These are phyloP conservation scores for Heliothis subflexa DNA, from an alignment of 1,140 invertebrate species.

Conservation along the genomic window DNA sequence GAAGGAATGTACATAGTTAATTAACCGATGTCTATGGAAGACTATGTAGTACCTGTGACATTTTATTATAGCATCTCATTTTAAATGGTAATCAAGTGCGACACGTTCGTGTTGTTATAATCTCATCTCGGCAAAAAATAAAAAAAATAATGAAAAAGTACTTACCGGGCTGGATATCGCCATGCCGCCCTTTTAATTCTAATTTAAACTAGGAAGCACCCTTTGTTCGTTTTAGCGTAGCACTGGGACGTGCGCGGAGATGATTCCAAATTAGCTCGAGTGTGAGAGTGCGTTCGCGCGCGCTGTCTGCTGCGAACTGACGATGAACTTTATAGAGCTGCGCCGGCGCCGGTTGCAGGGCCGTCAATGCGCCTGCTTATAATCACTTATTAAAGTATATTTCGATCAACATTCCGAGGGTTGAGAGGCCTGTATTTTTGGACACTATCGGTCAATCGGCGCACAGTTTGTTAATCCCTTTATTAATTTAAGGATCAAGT, in stretches of 20 bases:
- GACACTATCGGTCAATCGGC: constrained; percentile 65
- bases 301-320: constrained; percentile 77
- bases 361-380: constrained; percentile 66
- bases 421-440: constrained; percentile 75
- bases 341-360: constrained; percentile 66
- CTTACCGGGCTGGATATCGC: constrained; percentile 68
- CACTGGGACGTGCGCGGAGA: constrained; percentile 52
- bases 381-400: constrained; percentile 57
- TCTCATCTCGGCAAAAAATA: constrained; percentile 8
- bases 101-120: constrained; percentile 43
- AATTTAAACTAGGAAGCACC: constrained; percentile 74
- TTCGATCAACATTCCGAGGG: constrained; percentile 74
- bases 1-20: constrained; percentile 36
- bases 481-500: background rate
- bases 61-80: constrained; percentile 38
- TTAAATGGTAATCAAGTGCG: constrained; percentile 39
- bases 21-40: constrained; percentile 10
- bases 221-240: constrained; percentile 67
- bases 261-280: constrained; percentile 49
- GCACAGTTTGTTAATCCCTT: constrained; percentile 3
- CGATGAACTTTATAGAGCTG: constrained; percentile 70
- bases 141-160: constrained; percentile 54
- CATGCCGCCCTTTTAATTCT: constrained; percentile 73
- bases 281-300: constrained; percentile 60
- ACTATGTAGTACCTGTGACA: constrained; percentile 28